Percentiles rank a stretch among this genome's conserved stretches.
Evolutionary conservation across 2,113 vertebrate species (phyloP).

Genomic region (Hippopotamus amphibius): DNA sequence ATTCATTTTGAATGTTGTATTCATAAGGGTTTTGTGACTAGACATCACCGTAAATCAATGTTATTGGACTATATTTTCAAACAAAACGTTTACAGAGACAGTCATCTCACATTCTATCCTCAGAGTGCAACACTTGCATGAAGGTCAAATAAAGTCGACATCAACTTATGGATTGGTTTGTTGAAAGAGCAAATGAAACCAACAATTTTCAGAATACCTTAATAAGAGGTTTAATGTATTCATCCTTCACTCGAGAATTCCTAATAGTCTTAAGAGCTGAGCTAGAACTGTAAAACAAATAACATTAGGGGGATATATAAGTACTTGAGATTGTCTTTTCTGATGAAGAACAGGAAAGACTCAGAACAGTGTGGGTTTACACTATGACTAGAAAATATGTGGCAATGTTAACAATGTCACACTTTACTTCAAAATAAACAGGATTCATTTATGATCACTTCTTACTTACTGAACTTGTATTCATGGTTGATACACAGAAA

Average conservation of each 20-base stretch:
- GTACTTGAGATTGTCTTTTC: constrained; percentile 68
- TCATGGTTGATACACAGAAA: constrained; percentile 47
- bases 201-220: constrained; percentile 60
- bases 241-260: constrained; percentile 49
- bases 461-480: constrained; percentile 16
- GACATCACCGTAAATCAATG: constrained; percentile 87
- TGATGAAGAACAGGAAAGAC: constrained; percentile 70
- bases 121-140: constrained; percentile 76
- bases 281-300: constrained; percentile 68
- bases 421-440: constrained; percentile 65
- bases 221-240: constrained; percentile 71
- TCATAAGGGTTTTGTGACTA: constrained; percentile 84
- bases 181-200: constrained; percentile 71
- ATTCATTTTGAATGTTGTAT: constrained; percentile 84
- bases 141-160: constrained; percentile 86
- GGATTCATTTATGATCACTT: constrained; percentile 29
- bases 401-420: constrained; percentile 52
- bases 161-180: constrained; percentile 81
- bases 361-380: not conserved
- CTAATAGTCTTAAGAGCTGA: constrained; percentile 66
- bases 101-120: constrained; percentile 78
- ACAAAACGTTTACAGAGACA: constrained; percentile 86
- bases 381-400: constrained; percentile 22
- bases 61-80: constrained; percentile 87
- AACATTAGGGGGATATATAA: constrained; percentile 44